Conservation (phyloP, 30 jellyfish, hydroid and myxozoan species). For the Hydractinia symbiolongicarpus region DNA sequence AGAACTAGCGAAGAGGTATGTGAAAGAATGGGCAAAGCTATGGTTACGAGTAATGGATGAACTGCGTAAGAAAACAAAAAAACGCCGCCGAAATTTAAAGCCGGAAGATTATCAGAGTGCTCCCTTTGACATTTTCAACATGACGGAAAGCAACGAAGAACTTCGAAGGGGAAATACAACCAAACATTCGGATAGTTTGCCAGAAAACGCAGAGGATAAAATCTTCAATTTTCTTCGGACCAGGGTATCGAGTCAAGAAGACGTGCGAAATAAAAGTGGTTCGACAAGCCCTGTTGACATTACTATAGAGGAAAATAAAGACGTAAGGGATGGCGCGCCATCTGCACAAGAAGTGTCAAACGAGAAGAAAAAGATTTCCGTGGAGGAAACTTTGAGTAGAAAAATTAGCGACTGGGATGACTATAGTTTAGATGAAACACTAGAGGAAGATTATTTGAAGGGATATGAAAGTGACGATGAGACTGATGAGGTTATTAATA, state of each 20-base stretch:
- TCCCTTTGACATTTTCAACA: background rate
- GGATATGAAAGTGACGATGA: constrained; percentile 14
- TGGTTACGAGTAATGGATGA: constrained; percentile 92
- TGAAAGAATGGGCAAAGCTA: constrained; percentile 81
- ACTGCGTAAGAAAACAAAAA: constrained; percentile 62
- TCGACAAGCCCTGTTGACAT: background rate
- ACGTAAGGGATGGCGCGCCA: background rate
- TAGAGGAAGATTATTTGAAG: constrained; percentile 10
- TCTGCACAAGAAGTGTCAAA: background rate
- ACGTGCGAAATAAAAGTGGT: background rate
- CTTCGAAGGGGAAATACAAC: background rate
- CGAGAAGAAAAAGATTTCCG: background rate
- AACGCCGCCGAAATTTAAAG: constrained; percentile 5
- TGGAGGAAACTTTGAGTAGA: background rate
- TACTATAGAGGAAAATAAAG: background rate
- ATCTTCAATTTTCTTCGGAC: constrained; percentile 16
- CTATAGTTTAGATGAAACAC: background rate
- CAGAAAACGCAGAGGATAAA: constrained; percentile 30
- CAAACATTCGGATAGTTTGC: background rate
- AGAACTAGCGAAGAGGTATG: constrained; percentile 61
- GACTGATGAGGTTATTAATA: background rate
- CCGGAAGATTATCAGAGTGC: constrained; percentile 26
- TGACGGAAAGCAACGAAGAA: background rate
- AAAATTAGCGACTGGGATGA: constrained; percentile 4
- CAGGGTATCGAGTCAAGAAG: constrained; percentile 20